phyloP scores from a whole-genome alignment of 2,888 invertebrate species.

The Pseudococcus viburni region DNA sequence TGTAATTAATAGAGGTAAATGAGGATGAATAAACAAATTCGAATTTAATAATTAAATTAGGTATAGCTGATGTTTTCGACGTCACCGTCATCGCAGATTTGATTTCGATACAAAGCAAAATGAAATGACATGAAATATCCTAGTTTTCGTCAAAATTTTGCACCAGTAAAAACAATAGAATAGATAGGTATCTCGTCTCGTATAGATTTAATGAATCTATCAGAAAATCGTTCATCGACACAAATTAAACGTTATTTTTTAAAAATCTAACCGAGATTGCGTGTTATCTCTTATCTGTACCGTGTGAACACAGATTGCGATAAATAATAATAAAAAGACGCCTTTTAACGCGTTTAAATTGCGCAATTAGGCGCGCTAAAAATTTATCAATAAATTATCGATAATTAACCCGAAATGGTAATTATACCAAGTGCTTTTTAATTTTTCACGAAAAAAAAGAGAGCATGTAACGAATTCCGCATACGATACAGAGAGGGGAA shows the following conservation, averaged over 20 bases:
- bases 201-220: background rate
- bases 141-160: no score
- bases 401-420: constrained; percentile 35
- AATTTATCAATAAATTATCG: constrained; percentile 17
- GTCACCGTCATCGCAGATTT: background rate
- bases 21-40: background rate
- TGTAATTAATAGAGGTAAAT: constrained; percentile 21
- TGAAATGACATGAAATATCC: no score
- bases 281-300: background rate
- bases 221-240: background rate
- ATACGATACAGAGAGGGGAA: background rate
- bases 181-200: no score
- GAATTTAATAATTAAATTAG: constrained; percentile 17
- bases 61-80: background rate
- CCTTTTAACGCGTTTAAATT: constrained; percentile 5
- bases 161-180: background rate
- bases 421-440: background rate
- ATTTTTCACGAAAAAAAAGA: constrained; percentile 31
- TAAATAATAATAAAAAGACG: background rate
- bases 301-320: background rate
- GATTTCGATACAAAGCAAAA: background rate
- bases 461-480: constrained; percentile 3
- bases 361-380: background rate
- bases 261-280: background rate
- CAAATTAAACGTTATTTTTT: background rate